A percentile compares a stretch with the other conserved stretches of the same genome.
Conservation (phyloP, 2,797 vertebrate genomes). For the Otus scops region DNA sequence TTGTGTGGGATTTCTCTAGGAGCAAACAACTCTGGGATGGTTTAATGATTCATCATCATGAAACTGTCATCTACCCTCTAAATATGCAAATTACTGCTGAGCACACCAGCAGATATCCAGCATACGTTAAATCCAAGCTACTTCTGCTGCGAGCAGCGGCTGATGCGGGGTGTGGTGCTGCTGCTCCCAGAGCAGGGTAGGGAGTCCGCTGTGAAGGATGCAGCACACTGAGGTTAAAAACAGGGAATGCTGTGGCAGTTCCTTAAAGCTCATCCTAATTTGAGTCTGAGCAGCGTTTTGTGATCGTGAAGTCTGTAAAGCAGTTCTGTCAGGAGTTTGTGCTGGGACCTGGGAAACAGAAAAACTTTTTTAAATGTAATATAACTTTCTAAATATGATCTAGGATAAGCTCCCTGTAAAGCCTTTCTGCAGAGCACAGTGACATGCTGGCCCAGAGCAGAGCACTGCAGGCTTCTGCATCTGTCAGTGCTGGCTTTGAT, state of each 20-base stretch:
- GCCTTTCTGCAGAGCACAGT: not conserved
- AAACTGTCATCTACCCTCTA: not conserved
- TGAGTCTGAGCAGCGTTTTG: not conserved
- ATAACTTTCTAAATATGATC: not conserved
- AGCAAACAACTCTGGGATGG: not conserved
- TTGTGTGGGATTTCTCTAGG: not conserved
- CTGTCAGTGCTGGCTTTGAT: conserved; percentile 22
- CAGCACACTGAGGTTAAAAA: not conserved
- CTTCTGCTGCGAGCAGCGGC: not conserved
- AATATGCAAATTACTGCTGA: not conserved
- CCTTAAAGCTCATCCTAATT: not conserved
- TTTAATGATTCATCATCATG: not conserved
- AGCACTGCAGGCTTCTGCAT: conserved; percentile 7
- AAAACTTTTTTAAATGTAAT: not conserved
- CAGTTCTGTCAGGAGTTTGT: not conserved
- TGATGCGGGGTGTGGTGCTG: accelerated
- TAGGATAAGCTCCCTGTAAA: not conserved
- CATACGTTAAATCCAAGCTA: not conserved
- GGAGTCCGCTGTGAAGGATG: not conserved
- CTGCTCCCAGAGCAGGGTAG: accelerated
- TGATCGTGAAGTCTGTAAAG: not conserved
- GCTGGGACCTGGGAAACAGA: not conserved
- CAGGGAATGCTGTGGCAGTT: accelerated
- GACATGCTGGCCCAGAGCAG: not conserved
- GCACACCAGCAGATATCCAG: not conserved